phyloP scores from a whole-genome alignment of 2,113 vertebrate species.

The Pristiophorus japonicus region DNA sequence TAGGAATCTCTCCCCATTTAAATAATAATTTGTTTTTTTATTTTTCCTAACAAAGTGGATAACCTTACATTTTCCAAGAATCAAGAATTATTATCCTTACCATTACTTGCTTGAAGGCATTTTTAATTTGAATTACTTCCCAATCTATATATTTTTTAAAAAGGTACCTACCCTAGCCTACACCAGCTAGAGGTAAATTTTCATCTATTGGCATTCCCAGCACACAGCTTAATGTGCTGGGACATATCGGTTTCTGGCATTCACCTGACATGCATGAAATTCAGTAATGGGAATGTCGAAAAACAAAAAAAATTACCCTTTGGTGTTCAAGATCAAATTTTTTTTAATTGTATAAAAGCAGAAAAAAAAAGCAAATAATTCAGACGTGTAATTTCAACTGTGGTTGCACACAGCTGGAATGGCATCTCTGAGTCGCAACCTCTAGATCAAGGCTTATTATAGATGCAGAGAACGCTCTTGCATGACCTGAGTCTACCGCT shows the following conservation, averaged over 20 bases:
- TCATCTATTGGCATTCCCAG: background rate
- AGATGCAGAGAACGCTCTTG: too few relatives aligned
- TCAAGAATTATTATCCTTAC: background rate
- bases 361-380: background rate
- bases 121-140: background rate
- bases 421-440: too few relatives aligned
- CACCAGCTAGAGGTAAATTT: background rate
- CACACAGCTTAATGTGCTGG: background rate
- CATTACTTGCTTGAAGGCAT: background rate
- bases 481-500: too few relatives aligned
- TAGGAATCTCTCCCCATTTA: too few relatives aligned
- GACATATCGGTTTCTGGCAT: background rate
- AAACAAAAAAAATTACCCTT: background rate
- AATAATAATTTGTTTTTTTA: too few relatives aligned
- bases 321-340: background rate
- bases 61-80: too few relatives aligned
- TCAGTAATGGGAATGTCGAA: background rate
- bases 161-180: background rate
- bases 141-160: background rate
- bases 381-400: too few relatives aligned
- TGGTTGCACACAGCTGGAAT: too few relatives aligned
- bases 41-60: too few relatives aligned
- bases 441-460: too few relatives aligned
- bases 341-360: background rate
- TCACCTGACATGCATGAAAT: background rate